Evolutionary conservation across 2,113 vertebrate species (phyloP), one percentile per base, ranked within the genome.

Genomic region (Siniperca knerii): DNA sequence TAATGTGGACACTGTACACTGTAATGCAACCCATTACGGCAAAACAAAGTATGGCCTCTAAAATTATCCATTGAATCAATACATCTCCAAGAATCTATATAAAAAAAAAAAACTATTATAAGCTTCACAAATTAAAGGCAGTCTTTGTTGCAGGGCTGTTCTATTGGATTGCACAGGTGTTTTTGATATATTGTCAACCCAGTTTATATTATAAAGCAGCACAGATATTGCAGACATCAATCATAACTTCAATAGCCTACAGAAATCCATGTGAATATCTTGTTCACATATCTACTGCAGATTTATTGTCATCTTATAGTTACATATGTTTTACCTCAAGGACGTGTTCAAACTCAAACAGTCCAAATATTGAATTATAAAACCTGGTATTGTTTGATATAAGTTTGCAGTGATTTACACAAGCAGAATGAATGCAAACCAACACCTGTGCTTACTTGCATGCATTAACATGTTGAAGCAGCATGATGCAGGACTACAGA

Each of bases 181-280:
- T 73, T 73, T 65, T 67, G 4, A 61, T 55, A 5, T 8, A 42
- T 62, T 8, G 1, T 15, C 54, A 46, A 62, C 6, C 55, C 15
- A 50, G 8, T 57, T n/a, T 18, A 16, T 75, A 57, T 75, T 82
- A 60, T 68, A 16, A 52, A 52, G 58, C 50, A 60, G 67, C 66
- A 66, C 8, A 40, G 9, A 66, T 72, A 72, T 42, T 66, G 23
- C 42, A 23, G 44, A 81, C 11, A 61, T 81, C n/a, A 44, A 12
- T 64, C 81, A 65, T 44, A 46, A 54, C 37, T 37, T 48, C 25
- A 57, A 23, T 29, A 57, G 16, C 25, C 7, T 6, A 9, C 37
- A 55, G 15, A 55, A 37, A 42, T 35, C 23, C 35, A 29, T 55
- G 21, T 64, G 8, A 52, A 65, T 64, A 52, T 55, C 10, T 13